Percentiles rank a stretch among this genome's conserved stretches.
phyloP scores from a whole-genome alignment of 2,113 vertebrate species.

The Triplophysa rosa region DNA sequence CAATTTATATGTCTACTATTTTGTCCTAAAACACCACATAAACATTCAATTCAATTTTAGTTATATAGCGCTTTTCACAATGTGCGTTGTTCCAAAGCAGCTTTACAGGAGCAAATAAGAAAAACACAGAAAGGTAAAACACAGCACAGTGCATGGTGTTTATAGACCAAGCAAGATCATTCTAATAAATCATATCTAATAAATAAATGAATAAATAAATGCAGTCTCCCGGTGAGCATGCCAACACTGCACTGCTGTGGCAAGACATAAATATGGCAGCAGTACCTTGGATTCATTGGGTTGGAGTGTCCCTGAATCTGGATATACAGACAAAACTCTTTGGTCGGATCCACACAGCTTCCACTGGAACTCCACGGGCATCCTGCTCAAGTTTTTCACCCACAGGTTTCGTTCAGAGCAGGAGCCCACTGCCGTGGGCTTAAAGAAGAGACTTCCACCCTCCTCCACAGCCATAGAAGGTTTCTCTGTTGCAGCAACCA shows the following conservation, averaged over 20 bases:
- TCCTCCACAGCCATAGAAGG: constrained; percentile 77
- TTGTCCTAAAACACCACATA: not conserved
- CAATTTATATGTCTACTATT: not conserved
- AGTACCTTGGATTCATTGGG: constrained; percentile 84
- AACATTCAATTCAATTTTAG: no score
- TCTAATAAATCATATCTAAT: no score
- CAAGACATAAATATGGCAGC: not conserved
- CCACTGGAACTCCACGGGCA: constrained; percentile 86
- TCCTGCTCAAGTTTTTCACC: constrained; percentile 79
- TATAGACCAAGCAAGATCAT: no score
- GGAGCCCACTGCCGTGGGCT: constrained; percentile 79
- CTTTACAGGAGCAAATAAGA: no score
- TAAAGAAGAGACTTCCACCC: constrained; percentile 80
- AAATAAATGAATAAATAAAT: no score
- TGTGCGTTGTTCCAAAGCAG: no score
- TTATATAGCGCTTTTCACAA: no score
- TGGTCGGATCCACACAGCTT: constrained; percentile 71
- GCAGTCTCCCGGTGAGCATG: no score
- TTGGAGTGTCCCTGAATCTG: constrained; percentile 78
- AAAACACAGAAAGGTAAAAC: no score
- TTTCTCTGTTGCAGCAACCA: constrained; percentile 76
- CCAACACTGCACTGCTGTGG: no score
- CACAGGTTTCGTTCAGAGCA: constrained; percentile 68
- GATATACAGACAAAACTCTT: constrained; percentile 77
- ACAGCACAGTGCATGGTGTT: no score